These are phyloP conservation scores for Cryptomyrus ogoouensis DNA, from an alignment of 2,113 vertebrate genomes.

Conservation along the genomic window DNA sequence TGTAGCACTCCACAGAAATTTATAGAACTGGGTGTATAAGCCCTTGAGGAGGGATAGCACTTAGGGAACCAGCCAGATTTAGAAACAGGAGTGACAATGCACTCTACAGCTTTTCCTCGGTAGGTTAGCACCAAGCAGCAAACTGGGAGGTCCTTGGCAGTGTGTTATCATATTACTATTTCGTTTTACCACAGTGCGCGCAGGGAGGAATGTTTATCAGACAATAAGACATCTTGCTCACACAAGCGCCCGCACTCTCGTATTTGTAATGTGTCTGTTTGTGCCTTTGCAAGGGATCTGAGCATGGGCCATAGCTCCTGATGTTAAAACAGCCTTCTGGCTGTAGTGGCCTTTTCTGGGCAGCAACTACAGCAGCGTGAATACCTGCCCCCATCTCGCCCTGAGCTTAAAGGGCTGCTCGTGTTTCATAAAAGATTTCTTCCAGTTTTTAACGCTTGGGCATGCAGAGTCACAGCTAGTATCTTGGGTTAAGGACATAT, in stretches of 20 bases:
- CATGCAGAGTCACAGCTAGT: not conserved
- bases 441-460: not conserved
- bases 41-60: not conserved
- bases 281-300: not conserved
- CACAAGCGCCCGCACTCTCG: not conserved
- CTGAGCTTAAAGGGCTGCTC: not conserved
- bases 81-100: not conserved
- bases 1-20: not conserved
- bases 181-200: not conserved
- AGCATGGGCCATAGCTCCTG: not conserved
- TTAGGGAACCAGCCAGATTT: not conserved
- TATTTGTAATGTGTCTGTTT: not conserved
- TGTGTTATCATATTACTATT: not conserved
- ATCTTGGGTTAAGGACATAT: not conserved
- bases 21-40: not conserved
- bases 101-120: not conserved
- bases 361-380: not conserved
- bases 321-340: not conserved
- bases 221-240: not conserved
- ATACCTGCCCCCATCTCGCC: not conserved
- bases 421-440: not conserved
- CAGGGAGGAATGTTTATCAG: not conserved
- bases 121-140: not conserved
- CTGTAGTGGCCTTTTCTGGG: not conserved
- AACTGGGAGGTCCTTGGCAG: not conserved